Evolutionary conservation across 2,113 vertebrate species (phyloP).

Genomic region (Galeopterus variegatus): DNA sequence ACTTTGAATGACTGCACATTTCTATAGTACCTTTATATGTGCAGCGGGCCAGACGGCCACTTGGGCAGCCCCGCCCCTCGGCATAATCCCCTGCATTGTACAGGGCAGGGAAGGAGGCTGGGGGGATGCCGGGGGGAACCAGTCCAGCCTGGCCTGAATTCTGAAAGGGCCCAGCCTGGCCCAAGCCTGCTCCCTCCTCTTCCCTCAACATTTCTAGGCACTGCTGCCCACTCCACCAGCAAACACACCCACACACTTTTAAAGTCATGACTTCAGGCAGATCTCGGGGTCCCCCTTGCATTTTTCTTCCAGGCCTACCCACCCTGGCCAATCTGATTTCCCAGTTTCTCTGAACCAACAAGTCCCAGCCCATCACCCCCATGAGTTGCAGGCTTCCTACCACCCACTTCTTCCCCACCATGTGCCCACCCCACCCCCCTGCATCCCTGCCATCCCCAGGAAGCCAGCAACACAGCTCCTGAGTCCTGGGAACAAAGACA

Average conservation of each 20-base stretch:
- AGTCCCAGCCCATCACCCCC: conserved; percentile 50
- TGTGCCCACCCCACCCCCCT: conserved; percentile 59
- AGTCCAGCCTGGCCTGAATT: conserved; percentile 63
- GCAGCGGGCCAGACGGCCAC: conserved; percentile 62
- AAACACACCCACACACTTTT: not conserved
- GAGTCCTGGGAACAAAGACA: conserved; percentile 85
- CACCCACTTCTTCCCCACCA: not conserved
- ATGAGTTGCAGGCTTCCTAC: conserved; percentile 19
- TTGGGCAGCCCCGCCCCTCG: conserved; percentile 24
- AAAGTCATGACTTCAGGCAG: not conserved
- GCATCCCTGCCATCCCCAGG: conserved; percentile 78
- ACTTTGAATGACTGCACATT: conserved; percentile 73
- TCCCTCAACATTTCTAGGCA: not conserved
- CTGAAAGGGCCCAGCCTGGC: conserved; percentile 18
- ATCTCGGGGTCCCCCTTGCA: not conserved
- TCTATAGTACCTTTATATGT: conserved; percentile 80
- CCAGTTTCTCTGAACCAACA: conserved; percentile 6
- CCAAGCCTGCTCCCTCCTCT: not conserved
- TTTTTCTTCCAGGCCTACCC: not conserved
- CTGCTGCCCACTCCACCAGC: conserved; percentile 56
- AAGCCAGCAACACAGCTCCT: conserved; percentile 80
- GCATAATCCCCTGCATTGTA: conserved; percentile 62
- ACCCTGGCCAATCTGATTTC: not conserved
- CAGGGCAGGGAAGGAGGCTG: not conserved
- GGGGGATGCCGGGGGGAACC: conserved; percentile 24